Percentiles rank a stretch among this genome's conserved stretches.
Evolutionary conservation across 64 coral and sea anemone genomes (phyloP).

Genomic region (Dendrophyllia cribrosa): DNA sequence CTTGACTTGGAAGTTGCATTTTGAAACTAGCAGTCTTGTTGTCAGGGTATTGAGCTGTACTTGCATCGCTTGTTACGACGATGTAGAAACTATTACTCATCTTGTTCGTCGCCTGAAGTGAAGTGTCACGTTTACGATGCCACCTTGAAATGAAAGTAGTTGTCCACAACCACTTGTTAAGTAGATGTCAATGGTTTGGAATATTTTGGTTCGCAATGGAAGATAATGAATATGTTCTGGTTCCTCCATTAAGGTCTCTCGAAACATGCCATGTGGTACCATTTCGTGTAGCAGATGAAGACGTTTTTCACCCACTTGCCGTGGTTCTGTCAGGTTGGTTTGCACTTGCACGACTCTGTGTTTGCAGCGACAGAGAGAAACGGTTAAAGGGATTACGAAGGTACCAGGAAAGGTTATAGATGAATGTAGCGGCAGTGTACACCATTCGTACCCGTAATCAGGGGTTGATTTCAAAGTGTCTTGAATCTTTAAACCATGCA

Average conservation of each 20-base stretch:
- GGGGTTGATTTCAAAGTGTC: no score
- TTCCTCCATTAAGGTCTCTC: background rate
- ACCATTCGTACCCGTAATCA: background rate
- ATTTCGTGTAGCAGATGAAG: conserved; percentile 8
- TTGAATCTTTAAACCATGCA: background rate
- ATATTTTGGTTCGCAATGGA: background rate
- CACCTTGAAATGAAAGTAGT: background rate
- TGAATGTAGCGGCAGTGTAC: background rate
- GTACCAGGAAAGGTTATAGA: background rate
- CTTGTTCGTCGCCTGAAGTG: background rate
- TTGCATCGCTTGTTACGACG: background rate
- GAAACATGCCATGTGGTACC: background rate
- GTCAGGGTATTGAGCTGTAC: background rate
- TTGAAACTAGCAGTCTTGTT: conserved; percentile 13
- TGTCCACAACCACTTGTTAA: conserved; percentile 28
- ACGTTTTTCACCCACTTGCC: conserved; percentile 17
- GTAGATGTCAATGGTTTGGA: background rate
- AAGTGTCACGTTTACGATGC: conserved; percentile 3
- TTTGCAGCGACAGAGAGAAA: conserved; percentile 14
- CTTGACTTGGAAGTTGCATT: background rate
- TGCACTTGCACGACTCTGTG: background rate
- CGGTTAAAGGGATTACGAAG: background rate
- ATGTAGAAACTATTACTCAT: conserved; percentile 31
- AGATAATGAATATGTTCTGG: background rate
- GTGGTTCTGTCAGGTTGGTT: background rate